phyloP scores from a whole-genome alignment of 1,140 invertebrate species.

The Polypedilum vanderplanki region DNA sequence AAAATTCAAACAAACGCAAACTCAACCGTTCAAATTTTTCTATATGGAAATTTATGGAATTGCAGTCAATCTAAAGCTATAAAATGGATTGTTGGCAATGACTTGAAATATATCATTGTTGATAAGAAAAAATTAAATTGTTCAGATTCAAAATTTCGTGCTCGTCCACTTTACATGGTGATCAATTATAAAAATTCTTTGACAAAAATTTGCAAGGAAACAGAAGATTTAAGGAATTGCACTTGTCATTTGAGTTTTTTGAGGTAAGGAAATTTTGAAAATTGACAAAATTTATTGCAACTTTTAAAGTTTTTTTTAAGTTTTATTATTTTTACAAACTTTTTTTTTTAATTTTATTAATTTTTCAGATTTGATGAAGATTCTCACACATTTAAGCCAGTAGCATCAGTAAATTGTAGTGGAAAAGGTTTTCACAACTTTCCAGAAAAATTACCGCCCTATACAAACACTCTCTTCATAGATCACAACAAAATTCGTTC shows the following conservation, averaged over 20 bases:
- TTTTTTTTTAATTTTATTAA: too few relatives aligned
- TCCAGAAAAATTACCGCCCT: not conserved
- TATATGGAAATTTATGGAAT: conserved; percentile 14
- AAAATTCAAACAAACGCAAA: not conserved
- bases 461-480: not conserved
- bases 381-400: not conserved
- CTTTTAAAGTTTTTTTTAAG: too few relatives aligned
- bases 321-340: too few relatives aligned
- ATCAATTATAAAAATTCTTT: not conserved
- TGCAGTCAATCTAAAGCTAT: not conserved
- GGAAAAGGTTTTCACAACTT: not conserved
- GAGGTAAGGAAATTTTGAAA: too few relatives aligned
- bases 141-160: not conserved
- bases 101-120: not conserved
- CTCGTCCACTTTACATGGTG: not conserved
- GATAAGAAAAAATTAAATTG: conserved; percentile 3
- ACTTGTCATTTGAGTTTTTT: not conserved
- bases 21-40: not conserved
- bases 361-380: not conserved
- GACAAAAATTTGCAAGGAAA: not conserved
- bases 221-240: not conserved
- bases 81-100: not conserved
- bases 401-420: not conserved
- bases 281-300: too few relatives aligned
- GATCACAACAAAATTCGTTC: not conserved